Evolutionary conservation across 2,113 vertebrate genomes (phyloP), one percentile per base, ranked within the genome.

Genomic region (Petromus typicus): DNA sequence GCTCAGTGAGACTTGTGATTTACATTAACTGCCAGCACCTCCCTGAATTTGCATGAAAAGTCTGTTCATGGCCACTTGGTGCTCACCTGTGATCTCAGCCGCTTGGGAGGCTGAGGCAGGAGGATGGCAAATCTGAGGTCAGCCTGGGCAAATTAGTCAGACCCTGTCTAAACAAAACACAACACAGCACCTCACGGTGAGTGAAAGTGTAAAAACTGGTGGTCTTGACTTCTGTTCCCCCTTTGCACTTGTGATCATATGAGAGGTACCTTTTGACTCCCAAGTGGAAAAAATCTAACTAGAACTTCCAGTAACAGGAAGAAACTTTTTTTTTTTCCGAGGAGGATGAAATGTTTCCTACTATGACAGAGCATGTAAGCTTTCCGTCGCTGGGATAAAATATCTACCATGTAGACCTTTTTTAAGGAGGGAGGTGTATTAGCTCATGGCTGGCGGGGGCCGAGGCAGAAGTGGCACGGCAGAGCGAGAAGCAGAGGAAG

Each of bases 1-100:
- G 56, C n/a, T n/a, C n/a, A n/a, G n/a, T n/a, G n/a, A n/a, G n/a
- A n/a, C 37, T 97, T 95, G 97, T 98, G 97, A 98, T 96, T 96
- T 96, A 7, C 98, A 98, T 97, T 96, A 90, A 90, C 96, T 97
- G 81, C 96, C 98, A 98, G 13, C 96, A 97, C 82, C 91, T 89
- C 97, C 97, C 97, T 90, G 94, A 13, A 5, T 98, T 98, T 97
- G 97, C 98, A 98, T 84, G 64, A 69, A 69, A 69, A 56, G 25
- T 86, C 48, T 23, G 54, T 25, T 56, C 9, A 4, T 3, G 45
- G 43, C 43, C 61, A 4, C 13, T 40, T n/a, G 43, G 61, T 67
- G 6, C 17, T 12, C 1, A 22, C 17, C 20, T 67, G 63, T 66
- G 12, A 12, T 14, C 32, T 17, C 32, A 51, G 32, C 34, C 54